These are phyloP conservation scores for Drosophila fulvimacula DNA, from an alignment of 2,888 invertebrate species.

Conservation along the genomic window DNA sequence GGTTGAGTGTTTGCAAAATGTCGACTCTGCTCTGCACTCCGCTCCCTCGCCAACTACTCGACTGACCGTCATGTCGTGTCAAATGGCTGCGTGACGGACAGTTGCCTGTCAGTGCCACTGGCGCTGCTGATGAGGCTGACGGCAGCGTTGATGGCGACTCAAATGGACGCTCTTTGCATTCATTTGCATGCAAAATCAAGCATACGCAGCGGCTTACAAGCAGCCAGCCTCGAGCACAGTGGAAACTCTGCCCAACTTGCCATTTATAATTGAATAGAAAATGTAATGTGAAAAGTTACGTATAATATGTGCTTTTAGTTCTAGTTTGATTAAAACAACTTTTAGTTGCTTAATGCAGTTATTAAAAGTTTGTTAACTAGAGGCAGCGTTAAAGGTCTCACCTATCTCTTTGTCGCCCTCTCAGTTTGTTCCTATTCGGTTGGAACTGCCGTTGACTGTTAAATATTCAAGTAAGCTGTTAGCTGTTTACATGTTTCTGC, in stretches of 20 bases:
- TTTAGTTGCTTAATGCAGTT: constrained; percentile 3
- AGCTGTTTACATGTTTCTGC: background rate
- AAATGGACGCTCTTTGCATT: constrained; percentile 76
- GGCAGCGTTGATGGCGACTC: constrained; percentile 68
- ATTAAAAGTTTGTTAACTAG: background rate
- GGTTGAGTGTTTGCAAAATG: constrained; percentile 74
- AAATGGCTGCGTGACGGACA: constrained; percentile 49
- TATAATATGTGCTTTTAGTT: constrained; percentile 1
- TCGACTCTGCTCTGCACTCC: constrained; percentile 25
- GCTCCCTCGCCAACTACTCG: background rate
- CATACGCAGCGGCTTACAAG: constrained; percentile 33
- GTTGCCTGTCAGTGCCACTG: constrained; percentile 12
- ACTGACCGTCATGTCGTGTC: constrained; percentile 28
- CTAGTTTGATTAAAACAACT: background rate
- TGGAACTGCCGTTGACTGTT: background rate
- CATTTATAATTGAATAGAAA: constrained; percentile 9
- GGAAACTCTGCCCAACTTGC: constrained; percentile 27
- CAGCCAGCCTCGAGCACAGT: constrained; percentile 44
- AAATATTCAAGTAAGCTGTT: background rate
- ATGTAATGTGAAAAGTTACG: constrained; percentile 6
- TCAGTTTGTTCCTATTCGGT: background rate
- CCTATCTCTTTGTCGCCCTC: background rate
- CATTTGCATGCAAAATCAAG: constrained; percentile 76
- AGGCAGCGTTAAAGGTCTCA: background rate
- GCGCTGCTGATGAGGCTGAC: constrained; percentile 44